A percentile compares a stretch with the other conserved stretches of the same genome.
Evolutionary conservation across 1,140 invertebrate species (phyloP).

Genomic region (Ceratina calcarata): DNA sequence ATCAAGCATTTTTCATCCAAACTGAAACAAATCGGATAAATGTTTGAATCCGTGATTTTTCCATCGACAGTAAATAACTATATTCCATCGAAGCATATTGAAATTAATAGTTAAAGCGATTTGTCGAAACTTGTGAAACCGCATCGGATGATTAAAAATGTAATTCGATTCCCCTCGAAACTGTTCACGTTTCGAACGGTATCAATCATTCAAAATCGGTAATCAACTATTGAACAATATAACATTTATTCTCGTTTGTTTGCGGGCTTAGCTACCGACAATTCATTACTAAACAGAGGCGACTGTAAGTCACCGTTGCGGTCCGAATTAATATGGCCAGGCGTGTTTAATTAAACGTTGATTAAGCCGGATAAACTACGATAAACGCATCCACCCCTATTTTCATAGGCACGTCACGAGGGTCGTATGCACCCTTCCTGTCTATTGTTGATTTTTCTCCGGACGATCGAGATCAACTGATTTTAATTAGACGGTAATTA

Average conservation of each 20-base stretch:
- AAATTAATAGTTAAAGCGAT: neutral
- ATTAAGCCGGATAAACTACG: neutral
- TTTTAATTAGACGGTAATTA: slow-evolving; percentile 21
- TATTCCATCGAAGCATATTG: neutral
- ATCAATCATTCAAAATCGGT: slow-evolving; percentile 3
- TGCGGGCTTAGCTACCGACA: neutral
- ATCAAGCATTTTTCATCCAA: too few species aligned
- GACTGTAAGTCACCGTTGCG: slow-evolving; percentile 5
- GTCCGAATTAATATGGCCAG: neutral
- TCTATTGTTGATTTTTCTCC: slow-evolving; percentile 18
- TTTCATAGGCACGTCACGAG: neutral
- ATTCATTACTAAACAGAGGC: slow-evolving; percentile 1
- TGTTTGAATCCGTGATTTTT: too few species aligned
- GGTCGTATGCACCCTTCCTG: too few species aligned
- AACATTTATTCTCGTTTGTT: neutral
- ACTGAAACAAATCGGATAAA: too few species aligned
- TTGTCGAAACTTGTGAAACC: neutral
- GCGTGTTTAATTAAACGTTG: slow-evolving; percentile 18
- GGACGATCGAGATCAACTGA: neutral
- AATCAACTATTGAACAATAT: neutral
- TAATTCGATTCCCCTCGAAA: neutral
- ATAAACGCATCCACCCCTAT: neutral
- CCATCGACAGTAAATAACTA: too few species aligned
- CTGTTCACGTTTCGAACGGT: neutral
- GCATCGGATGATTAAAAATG: neutral